Conservation (phyloP, 2,888 invertebrate species). For the Archaeoteleia sp. region DNA sequence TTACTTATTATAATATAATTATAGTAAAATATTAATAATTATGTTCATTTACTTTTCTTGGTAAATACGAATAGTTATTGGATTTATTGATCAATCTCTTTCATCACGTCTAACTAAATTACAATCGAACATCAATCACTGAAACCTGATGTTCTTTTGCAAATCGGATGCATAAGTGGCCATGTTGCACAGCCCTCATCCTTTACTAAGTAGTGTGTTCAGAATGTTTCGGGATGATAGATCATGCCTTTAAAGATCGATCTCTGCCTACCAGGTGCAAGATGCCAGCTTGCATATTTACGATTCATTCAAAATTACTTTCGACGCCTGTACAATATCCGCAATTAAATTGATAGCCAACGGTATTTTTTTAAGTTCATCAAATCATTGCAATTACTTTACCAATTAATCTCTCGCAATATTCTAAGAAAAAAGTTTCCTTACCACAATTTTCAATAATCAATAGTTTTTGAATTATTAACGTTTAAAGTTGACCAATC, state of each 20-base stretch:
- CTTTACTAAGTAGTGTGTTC: slow-evolving; percentile 34
- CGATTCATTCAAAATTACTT: slow-evolving; percentile 13
- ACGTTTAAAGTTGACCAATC: too few species aligned
- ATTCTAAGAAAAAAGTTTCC: too few species aligned
- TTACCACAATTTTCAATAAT: too few species aligned
- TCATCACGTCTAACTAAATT: slow-evolving; percentile 25
- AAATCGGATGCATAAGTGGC: slow-evolving; percentile 26
- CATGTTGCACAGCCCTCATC: slow-evolving; percentile 25
- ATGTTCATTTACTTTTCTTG: too few species aligned
- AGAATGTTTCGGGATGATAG: slow-evolving; percentile 33
- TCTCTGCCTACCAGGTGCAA: slow-evolving; percentile 16
- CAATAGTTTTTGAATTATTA: too few species aligned
- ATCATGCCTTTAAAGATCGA: slow-evolving; percentile 32
- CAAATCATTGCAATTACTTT: too few species aligned
- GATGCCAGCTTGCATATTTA: slow-evolving; percentile 9
- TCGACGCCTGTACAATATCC: background rate
- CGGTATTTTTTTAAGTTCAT: too few species aligned
- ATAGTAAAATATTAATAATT: too few species aligned
- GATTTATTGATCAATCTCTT: slow-evolving; percentile 4
- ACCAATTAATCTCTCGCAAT: too few species aligned
- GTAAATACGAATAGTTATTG: too few species aligned
- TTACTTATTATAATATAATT: too few species aligned
- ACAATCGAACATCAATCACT: slow-evolving; percentile 66
- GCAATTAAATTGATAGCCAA: too few species aligned
- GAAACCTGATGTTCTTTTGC: slow-evolving; percentile 69